Conservation (phyloP, 1,140 invertebrate genomes). For the Aphaenogaster ashmeadi region DNA sequence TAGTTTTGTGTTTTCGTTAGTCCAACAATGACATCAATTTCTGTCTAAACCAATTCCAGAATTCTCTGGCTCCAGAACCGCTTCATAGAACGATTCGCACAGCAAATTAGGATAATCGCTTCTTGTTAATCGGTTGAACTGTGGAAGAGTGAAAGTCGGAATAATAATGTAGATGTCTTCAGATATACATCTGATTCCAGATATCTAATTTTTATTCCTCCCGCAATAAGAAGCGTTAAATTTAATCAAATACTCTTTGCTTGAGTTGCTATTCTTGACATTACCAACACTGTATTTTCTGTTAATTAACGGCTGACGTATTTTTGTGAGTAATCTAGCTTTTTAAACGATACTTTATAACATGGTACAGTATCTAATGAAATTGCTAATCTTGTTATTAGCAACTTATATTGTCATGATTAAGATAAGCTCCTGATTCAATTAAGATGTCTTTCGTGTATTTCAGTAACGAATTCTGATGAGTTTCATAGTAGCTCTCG, state of each 20-base stretch:
- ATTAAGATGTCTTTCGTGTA: slow-evolving; percentile 9
- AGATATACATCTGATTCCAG: neutral
- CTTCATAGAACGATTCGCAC: neutral
- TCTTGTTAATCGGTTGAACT: slow-evolving; percentile 20
- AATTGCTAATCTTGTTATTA: slow-evolving; percentile 23
- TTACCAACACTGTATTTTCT: neutral
- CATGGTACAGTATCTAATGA: neutral
- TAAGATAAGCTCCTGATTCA: neutral
- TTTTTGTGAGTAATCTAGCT: neutral
- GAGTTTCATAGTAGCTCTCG: neutral
- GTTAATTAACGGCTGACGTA: neutral
- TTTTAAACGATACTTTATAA: neutral
- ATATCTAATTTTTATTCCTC: neutral
- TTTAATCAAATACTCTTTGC: neutral
- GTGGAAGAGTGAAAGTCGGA: slow-evolving; percentile 25
- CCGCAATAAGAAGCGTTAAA: neutral
- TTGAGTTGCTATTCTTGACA: neutral
- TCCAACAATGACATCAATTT: neutral
- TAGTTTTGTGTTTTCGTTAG: neutral
- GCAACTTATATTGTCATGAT: slow-evolving; percentile 7
- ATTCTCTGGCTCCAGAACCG: neutral
- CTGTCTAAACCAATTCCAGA: neutral
- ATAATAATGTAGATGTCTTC: slow-evolving; percentile 32
- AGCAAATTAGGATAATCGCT: slow-evolving; percentile 15
- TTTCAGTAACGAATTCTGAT: neutral